phyloP scores from a whole-genome alignment of 1,140 invertebrate genomes.

The Neodiprion pinetum region DNA sequence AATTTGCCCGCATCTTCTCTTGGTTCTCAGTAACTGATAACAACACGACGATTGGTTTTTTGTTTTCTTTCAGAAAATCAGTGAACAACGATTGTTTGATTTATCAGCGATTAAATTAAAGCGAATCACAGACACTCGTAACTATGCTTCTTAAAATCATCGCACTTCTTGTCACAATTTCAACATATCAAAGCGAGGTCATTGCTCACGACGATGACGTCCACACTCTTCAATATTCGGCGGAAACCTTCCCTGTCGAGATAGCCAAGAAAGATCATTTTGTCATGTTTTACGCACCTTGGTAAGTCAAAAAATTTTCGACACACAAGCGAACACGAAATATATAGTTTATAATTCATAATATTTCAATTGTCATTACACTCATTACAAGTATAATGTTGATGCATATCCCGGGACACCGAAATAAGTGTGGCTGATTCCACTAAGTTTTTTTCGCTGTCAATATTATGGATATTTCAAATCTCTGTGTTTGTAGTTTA shows the following conservation, averaged over 20 bases:
- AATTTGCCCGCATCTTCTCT: too few species aligned
- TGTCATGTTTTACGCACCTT: constrained; percentile 81
- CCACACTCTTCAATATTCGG: constrained; percentile 52
- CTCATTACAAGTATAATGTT: not conserved
- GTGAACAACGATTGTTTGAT: too few species aligned
- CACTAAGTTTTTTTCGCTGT: too few species aligned
- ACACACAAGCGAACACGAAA: not conserved
- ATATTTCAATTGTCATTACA: constrained; percentile 9
- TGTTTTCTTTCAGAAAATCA: too few species aligned
- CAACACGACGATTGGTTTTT: too few species aligned
- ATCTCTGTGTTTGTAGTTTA: too few species aligned
- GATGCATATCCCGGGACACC: constrained; percentile 1
- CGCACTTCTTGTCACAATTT: too few species aligned
- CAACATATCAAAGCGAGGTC: not conserved
- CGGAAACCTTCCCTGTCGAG: constrained; percentile 65
- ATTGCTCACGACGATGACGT: constrained; percentile 42
- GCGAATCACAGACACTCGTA: too few species aligned
- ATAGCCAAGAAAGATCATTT: constrained; percentile 73
- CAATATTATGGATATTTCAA: too few species aligned
- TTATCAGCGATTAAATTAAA: too few species aligned
- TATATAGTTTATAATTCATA: not conserved
- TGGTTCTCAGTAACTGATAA: too few species aligned
- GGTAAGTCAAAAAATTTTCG: constrained; percentile 62
- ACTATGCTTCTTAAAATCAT: too few species aligned
- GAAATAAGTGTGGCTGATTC: not conserved